Percentiles rank a stretch among this genome's conserved stretches.
phyloP scores from a whole-genome alignment of 2,888 invertebrate genomes.

The Pterostichus niger region DNA sequence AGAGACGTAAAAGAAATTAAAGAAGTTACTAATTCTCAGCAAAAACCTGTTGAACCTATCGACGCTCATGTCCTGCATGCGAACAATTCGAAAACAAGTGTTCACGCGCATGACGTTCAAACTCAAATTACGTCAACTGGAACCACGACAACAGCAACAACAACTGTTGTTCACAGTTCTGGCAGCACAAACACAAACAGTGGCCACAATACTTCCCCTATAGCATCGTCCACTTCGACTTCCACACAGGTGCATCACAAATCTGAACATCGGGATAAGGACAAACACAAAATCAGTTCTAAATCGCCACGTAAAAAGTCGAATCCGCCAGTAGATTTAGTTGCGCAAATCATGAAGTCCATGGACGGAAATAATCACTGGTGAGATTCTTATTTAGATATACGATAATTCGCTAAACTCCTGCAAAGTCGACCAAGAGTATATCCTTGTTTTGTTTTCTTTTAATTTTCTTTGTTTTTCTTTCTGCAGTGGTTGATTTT shows the following conservation, averaged over 20 bases:
- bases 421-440: slow-evolving; percentile 28
- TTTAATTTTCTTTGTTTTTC: slow-evolving; percentile 4
- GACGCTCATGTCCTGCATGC: not conserved
- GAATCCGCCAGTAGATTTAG: slow-evolving; percentile 58
- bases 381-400: slow-evolving; percentile 35
- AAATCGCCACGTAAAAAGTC: slow-evolving; percentile 47
- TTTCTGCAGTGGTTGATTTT: slow-evolving; percentile 30
- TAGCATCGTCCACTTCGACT: not conserved
- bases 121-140: not conserved
- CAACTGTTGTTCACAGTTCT: slow-evolving; percentile 9
- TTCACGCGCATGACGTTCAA: not conserved
- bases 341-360: slow-evolving; percentile 59
- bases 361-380: slow-evolving; percentile 64
- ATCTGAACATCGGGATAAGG: slow-evolving; percentile 48
- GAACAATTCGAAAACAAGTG: not conserved
- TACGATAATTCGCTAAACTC: slow-evolving; percentile 20
- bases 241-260: slow-evolving; percentile 25
- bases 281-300: slow-evolving; percentile 46
- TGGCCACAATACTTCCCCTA: slow-evolving; percentile 11
- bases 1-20: not conserved
- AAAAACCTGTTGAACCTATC: not conserved
- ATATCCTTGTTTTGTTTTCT: not conserved
- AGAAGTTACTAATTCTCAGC: not conserved
- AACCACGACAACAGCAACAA: slow-evolving; percentile 11
- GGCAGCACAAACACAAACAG: slow-evolving; percentile 25